Conservation (phyloP, 2,888 invertebrate species). For the Aleiodes leptofemur region DNA sequence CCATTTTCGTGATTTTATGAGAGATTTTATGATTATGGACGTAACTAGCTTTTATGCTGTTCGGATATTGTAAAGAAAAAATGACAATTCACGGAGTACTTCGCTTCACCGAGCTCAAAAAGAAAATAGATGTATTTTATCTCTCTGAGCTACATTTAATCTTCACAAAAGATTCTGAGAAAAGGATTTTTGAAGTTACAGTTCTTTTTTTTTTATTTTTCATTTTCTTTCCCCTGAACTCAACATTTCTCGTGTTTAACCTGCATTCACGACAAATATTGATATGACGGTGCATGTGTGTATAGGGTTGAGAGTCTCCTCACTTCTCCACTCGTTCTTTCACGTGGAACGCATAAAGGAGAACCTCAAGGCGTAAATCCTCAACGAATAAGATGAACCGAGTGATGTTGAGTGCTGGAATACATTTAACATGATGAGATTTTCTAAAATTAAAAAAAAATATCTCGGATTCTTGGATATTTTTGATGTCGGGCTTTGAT, state of each 20-base stretch:
- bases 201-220: neutral
- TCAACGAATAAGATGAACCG: neutral
- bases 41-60: neutral
- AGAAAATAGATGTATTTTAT: neutral
- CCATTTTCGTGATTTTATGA: neutral
- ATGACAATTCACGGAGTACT: neutral
- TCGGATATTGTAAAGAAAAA: neutral
- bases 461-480: neutral
- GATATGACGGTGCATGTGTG: slow-evolving; percentile 16
- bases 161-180: neutral
- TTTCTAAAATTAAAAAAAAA: neutral
- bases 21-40: neutral
- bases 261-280: too few relatives aligned
- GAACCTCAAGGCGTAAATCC: neutral
- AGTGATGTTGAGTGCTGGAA: neutral
- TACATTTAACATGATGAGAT: slow-evolving; percentile 6
- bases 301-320: neutral
- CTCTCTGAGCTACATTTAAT: slow-evolving; percentile 1
- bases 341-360: slow-evolving; percentile 3
- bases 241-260: too few relatives aligned
- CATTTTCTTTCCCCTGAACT: neutral
- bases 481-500: neutral
- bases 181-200: neutral
- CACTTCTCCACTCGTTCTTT: neutral
- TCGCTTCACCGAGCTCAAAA: slow-evolving; percentile 1